Conservation (phyloP, 2,797 vertebrate genomes). For the Loriculus beryllinus region DNA sequence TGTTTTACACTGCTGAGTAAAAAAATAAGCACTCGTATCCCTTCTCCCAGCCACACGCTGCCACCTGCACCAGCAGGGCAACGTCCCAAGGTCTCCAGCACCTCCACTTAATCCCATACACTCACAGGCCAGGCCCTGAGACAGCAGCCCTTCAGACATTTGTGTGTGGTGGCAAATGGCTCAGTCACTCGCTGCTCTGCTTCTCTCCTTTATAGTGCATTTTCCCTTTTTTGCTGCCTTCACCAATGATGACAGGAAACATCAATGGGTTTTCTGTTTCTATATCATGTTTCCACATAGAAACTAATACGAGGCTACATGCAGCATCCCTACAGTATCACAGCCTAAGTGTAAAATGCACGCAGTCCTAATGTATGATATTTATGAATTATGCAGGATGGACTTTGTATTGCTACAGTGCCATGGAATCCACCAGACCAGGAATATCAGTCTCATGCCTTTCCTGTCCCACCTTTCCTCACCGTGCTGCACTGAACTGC, state of each 20-base stretch:
- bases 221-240: not conserved
- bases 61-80: not conserved
- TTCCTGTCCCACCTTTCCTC: not conserved
- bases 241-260: not conserved
- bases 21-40: not conserved
- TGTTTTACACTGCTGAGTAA: not conserved
- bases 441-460: not conserved
- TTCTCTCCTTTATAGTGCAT: not conserved
- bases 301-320: not conserved
- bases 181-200: not conserved
- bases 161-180: not conserved
- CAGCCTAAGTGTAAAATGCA: not conserved
- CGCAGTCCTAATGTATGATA: not conserved
- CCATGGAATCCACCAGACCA: not conserved
- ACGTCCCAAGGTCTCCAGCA: not conserved
- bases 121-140: not conserved
- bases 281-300: not conserved
- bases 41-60: not conserved
- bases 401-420: not conserved
- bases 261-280: not conserved
- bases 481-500: not conserved
- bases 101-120: fast-evolving
- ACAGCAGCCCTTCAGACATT: not conserved
- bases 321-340: not conserved
- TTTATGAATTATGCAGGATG: not conserved